These are phyloP conservation scores for Lithophane socia DNA, from an alignment of 2,888 invertebrate species.

Conservation along the genomic window DNA sequence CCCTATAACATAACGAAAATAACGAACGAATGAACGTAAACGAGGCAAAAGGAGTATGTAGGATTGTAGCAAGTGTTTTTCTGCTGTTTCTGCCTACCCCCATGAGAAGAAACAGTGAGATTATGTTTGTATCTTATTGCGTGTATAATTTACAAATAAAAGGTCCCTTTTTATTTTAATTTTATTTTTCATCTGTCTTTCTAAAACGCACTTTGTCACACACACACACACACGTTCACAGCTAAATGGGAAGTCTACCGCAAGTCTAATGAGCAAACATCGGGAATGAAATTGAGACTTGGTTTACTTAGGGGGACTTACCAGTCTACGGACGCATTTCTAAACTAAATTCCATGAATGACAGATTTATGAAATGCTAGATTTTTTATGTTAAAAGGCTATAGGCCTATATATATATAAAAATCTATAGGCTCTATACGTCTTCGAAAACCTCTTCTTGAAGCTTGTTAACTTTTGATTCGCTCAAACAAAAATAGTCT, in stretches of 20 bases:
- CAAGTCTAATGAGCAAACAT: conserved; percentile 71
- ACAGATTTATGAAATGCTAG: not conserved
- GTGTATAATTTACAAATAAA: not conserved
- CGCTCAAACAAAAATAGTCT: not conserved
- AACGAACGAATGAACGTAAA: too few relatives aligned
- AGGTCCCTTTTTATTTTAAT: not conserved
- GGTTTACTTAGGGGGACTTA: conserved; percentile 63
- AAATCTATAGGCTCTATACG: too few relatives aligned
- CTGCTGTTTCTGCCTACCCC: too few relatives aligned
- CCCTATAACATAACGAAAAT: not conserved
- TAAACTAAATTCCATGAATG: conserved; percentile 21
- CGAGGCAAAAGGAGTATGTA: too few relatives aligned
- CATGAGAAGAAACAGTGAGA: too few relatives aligned
- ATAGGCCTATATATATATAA: too few relatives aligned
- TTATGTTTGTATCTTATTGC: too few relatives aligned
- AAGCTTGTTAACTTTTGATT: not conserved
- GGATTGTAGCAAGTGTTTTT: too few relatives aligned
- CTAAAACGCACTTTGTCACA: not conserved
- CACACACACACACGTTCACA: not conserved
- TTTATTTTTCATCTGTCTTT: not conserved
- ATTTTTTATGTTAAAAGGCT: too few relatives aligned
- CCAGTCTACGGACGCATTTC: conserved; percentile 19
- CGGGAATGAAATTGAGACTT: conserved; percentile 63
- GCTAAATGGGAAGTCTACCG: conserved; percentile 35
- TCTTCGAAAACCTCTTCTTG: too few relatives aligned